These are phyloP conservation scores for Drosophila kurseongensis DNA, from an alignment of 1,140 invertebrate genomes.

Conservation along the genomic window DNA sequence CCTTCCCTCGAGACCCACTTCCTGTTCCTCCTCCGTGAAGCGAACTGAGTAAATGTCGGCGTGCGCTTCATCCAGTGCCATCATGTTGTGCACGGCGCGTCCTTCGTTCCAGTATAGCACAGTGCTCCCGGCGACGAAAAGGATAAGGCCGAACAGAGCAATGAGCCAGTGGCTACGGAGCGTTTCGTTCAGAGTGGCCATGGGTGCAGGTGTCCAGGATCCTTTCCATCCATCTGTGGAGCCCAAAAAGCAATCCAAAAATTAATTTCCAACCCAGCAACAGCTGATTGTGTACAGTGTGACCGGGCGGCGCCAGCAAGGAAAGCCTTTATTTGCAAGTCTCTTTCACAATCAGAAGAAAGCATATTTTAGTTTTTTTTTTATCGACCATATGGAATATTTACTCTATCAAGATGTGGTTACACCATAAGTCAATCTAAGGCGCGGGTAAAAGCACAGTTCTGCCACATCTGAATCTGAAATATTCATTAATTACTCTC, in stretches of 20 bases:
- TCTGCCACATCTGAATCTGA: too few relatives aligned
- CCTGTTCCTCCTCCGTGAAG: constrained; percentile 85
- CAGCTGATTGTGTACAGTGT: constrained; percentile 18
- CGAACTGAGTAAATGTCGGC: constrained; percentile 87
- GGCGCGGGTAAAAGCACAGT: too few relatives aligned
- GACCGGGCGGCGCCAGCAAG: not conserved
- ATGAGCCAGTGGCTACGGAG: constrained; percentile 88
- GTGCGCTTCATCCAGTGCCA: constrained; percentile 90
- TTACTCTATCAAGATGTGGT: too few relatives aligned
- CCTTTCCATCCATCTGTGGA: constrained; percentile 15
- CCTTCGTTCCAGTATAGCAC: constrained; percentile 92
- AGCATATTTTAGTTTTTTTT: not conserved
- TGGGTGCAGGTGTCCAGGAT: constrained; percentile 11
- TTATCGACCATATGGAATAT: too few relatives aligned
- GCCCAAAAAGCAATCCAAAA: not conserved
- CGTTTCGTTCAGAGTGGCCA: constrained; percentile 86
- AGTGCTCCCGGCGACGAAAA: constrained; percentile 86
- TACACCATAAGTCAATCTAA: too few relatives aligned
- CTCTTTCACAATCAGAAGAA: not conserved
- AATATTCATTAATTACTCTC: too few relatives aligned
- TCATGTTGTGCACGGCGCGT: constrained; percentile 88
- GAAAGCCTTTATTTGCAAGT: not conserved
- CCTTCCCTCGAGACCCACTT: constrained; percentile 89
- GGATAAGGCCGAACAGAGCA: constrained; percentile 86
- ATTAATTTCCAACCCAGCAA: constrained; percentile 3